These are phyloP conservation scores for Chanos chanos DNA, from an alignment of 2,797 vertebrate genomes.

Conservation along the genomic window DNA sequence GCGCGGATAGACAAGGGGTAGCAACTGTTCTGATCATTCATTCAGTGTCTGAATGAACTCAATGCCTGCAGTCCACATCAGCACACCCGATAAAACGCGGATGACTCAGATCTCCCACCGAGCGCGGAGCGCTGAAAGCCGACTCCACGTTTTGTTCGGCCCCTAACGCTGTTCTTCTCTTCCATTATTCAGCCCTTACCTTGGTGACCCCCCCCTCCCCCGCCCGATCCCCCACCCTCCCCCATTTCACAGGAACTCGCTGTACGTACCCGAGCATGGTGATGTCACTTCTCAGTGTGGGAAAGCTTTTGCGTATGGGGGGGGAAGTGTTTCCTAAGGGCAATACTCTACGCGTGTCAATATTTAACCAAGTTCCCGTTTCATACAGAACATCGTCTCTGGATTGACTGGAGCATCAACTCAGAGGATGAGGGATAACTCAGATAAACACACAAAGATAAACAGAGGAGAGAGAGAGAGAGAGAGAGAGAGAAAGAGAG, in stretches of 20 bases:
- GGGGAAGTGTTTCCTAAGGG: constrained; percentile 16
- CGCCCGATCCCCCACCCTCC: too few relatives aligned
- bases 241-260: constrained; percentile 42
- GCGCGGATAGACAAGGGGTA: constrained; percentile 18
- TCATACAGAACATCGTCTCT: too few relatives aligned
- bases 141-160: constrained; percentile 46
- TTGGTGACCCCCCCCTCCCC: constrained; percentile 55
- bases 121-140: constrained; percentile 11
- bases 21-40: background rate
- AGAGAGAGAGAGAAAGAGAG: too few relatives aligned
- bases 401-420: too few relatives aligned
- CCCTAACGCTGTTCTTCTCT: constrained; percentile 49
- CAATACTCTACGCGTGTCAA: constrained; percentile 32
- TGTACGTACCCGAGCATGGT: constrained; percentile 34
- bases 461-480: too few relatives aligned
- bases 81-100: constrained; percentile 28
- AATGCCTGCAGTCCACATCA: constrained; percentile 50
- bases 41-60: constrained; percentile 54
- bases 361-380: constrained; percentile 39
- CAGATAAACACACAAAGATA: too few relatives aligned
- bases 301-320: background rate
- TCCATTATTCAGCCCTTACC: constrained; percentile 65
- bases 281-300: constrained; percentile 44
- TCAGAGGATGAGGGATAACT: too few relatives aligned
- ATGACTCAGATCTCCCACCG: constrained; percentile 5